phyloP scores from a whole-genome alignment of 2,113 vertebrate genomes.

The Onychorhynchus coronatus region DNA sequence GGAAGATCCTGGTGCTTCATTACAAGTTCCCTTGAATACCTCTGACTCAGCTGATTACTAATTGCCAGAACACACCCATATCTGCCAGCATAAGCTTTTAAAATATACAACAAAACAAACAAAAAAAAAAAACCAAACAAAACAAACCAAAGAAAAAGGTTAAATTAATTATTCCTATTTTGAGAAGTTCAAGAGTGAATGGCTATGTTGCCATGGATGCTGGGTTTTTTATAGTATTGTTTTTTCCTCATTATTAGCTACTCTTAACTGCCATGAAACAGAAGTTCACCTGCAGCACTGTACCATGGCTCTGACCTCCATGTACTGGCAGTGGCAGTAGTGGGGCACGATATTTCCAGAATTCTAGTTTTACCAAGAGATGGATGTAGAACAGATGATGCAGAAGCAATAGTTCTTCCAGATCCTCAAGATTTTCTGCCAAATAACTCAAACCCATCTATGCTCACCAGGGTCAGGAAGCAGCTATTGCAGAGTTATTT shows the following conservation, averaged over 20 bases:
- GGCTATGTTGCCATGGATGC: neutral
- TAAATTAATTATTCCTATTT: slow-evolving; percentile 1
- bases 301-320: neutral
- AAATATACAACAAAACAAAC: neutral
- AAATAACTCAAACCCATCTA: neutral
- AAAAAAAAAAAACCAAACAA: neutral
- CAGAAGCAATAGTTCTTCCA: neutral
- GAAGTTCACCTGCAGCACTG: neutral
- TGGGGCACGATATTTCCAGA: neutral
- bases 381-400: neutral
- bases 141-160: neutral
- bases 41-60: slow-evolving; percentile 44
- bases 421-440: neutral
- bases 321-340: neutral
- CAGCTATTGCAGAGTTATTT: neutral
- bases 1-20: neutral
- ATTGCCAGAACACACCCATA: slow-evolving; percentile 9
- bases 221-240: neutral
- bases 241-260: neutral
- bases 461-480: neutral
- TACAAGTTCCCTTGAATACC: neutral
- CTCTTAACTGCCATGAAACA: neutral
- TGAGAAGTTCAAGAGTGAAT: slow-evolving; percentile 10
- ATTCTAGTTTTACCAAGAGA: neutral
- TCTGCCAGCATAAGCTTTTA: slow-evolving; percentile 15